A percentile compares a stretch with the other conserved stretches of the same genome.
These are phyloP conservation scores for Rhyzopertha dominica DNA, from an alignment of 1,140 invertebrate genomes.

Conservation along the genomic window DNA sequence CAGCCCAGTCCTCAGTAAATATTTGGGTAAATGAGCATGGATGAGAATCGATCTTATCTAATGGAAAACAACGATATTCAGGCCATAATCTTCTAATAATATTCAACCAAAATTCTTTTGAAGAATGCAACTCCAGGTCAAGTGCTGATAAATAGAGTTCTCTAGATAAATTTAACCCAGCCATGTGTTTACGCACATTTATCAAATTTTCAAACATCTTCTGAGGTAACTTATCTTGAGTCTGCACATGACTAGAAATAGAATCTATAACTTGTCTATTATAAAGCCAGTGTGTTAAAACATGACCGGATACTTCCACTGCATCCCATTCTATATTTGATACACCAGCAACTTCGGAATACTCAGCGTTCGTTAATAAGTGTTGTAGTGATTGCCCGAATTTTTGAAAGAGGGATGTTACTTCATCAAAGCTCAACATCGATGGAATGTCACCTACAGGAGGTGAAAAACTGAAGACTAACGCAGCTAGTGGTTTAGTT, in stretches of 20 bases:
- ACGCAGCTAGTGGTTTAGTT: constrained; percentile 65
- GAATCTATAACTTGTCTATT: constrained; percentile 62
- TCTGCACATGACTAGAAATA: constrained; percentile 70
- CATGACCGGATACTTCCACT: constrained; percentile 69
- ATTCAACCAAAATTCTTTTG: constrained; percentile 73
- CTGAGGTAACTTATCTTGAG: constrained; percentile 62
- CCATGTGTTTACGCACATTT: constrained; percentile 64
- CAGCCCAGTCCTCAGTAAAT: constrained; percentile 65
- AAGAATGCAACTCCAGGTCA: constrained; percentile 79
- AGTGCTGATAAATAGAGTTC: constrained; percentile 78
- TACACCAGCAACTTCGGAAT: constrained; percentile 76
- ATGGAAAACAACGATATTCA: constrained; percentile 65
- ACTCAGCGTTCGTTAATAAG: constrained; percentile 71
- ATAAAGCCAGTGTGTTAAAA: constrained; percentile 77
- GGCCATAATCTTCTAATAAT: constrained; percentile 73
- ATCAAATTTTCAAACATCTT: constrained; percentile 61
- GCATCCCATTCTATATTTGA: constrained; percentile 91
- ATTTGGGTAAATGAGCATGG: constrained; percentile 74
- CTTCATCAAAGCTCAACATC: constrained; percentile 69
- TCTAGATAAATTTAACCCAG: constrained; percentile 70
- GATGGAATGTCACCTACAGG: constrained; percentile 58
- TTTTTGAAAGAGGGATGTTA: constrained; percentile 71
- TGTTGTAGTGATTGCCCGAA: constrained; percentile 83
- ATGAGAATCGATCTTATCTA: constrained; percentile 72
- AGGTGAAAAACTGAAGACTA: constrained; percentile 78